Evolutionary conservation across 2,888 invertebrate species (phyloP).

Genomic region (Laspeyria flexula): DNA sequence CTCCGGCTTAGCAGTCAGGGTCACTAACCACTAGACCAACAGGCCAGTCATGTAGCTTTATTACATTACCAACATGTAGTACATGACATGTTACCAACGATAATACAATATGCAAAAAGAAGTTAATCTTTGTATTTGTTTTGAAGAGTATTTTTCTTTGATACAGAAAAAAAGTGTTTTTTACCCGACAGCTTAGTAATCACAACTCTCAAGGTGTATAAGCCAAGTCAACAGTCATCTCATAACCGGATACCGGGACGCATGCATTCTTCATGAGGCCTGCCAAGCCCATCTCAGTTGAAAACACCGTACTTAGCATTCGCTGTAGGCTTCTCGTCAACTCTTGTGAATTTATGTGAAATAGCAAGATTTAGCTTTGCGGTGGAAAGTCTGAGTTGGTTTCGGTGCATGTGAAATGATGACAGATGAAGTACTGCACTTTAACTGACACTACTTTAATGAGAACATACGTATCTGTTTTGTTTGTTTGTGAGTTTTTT

Average conservation of each 20-base stretch:
- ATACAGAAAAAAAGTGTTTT: background rate
- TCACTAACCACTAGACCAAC: too few relatives aligned
- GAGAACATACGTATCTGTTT: background rate
- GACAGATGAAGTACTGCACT: background rate
- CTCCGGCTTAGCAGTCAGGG: too few relatives aligned
- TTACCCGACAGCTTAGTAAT: slow-evolving; percentile 22
- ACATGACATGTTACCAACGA: too few relatives aligned
- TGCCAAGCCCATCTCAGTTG: slow-evolving; percentile 40
- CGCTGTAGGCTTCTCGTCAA: slow-evolving; percentile 24
- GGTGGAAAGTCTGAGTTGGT: slow-evolving; percentile 3
- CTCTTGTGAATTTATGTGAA: slow-evolving; percentile 22
- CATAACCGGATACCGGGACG: slow-evolving; percentile 68
- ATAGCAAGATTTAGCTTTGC: slow-evolving; percentile 14
- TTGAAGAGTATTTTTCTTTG: too few relatives aligned
- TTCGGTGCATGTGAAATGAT: background rate
- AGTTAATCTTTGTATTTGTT: too few relatives aligned
- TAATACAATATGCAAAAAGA: too few relatives aligned
- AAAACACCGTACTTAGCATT: slow-evolving; percentile 43
- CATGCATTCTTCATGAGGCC: slow-evolving; percentile 76
- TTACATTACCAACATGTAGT: too few relatives aligned
- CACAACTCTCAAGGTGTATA: slow-evolving; percentile 45
- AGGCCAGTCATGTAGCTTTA: too few relatives aligned
- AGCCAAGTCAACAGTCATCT: slow-evolving; percentile 76
- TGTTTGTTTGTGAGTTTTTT: too few relatives aligned
- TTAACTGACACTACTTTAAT: background rate